Evolutionary conservation across 2,888 invertebrate species (phyloP).

Genomic region (Dolomedes plantarius): DNA sequence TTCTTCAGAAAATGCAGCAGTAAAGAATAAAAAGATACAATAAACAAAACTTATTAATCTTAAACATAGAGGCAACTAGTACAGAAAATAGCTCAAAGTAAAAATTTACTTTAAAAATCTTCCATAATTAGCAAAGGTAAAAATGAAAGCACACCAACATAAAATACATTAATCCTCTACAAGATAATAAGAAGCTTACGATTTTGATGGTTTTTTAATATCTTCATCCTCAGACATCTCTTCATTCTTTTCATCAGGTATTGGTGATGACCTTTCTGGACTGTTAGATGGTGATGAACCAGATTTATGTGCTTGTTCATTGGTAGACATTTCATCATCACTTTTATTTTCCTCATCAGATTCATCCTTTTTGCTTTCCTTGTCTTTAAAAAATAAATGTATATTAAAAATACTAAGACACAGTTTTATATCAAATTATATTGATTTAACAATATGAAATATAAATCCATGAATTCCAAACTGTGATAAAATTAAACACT

Average conservation of each 20-base stretch:
- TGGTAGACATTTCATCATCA: background rate
- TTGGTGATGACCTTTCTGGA: background rate
- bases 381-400: slow-evolving; percentile 25
- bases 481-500: no score
- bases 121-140: no score
- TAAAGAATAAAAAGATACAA: no score
- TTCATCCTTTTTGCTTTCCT: slow-evolving; percentile 24
- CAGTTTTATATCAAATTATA: background rate
- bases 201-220: slow-evolving; percentile 13
- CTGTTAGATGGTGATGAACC: background rate
- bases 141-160: no score
- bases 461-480: no score
- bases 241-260: background rate
- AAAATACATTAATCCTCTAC: no score
- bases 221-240: slow-evolving; percentile 17
- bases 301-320: background rate
- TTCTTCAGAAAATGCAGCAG: no score
- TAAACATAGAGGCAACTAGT: no score
- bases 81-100: no score
- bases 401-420: background rate
- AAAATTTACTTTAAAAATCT: no score
- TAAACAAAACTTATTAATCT: no score
- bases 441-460: background rate
- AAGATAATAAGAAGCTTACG: background rate
- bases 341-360: slow-evolving; percentile 34